A percentile compares a stretch with the other conserved stretches of the same genome.
Evolutionary conservation across 2,888 invertebrate genomes (phyloP).

Genomic region (Drosophila peninsularis): DNA sequence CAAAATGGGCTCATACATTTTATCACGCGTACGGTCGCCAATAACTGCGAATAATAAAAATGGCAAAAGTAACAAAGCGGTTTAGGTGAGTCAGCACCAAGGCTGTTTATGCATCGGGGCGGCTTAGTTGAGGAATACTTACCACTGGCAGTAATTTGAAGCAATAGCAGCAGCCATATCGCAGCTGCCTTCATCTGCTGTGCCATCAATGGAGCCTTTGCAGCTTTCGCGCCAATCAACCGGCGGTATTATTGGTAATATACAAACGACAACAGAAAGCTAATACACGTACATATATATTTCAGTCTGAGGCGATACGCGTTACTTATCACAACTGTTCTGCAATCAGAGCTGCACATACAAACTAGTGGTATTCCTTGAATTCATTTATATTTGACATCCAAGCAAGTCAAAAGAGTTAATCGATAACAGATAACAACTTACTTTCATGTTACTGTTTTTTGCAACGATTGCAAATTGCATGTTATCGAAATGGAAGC

Average conservation of each 20-base stretch:
- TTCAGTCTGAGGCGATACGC: background rate
- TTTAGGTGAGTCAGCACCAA: constrained; percentile 47
- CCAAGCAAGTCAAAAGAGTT: too few relatives aligned
- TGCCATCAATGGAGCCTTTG: constrained; percentile 52
- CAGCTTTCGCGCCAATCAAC: background rate
- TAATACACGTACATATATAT: constrained; percentile 7
- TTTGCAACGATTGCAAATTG: background rate
- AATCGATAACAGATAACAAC: background rate
- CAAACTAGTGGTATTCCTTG: background rate
- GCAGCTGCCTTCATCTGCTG: constrained; percentile 38
- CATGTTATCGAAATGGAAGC: background rate
- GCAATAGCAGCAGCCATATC: constrained; percentile 62
- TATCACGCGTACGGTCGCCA: constrained; percentile 88
- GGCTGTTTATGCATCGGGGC: background rate
- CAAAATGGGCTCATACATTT: constrained; percentile 91
- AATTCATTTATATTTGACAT: background rate
- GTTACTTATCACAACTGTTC: constrained; percentile 25
- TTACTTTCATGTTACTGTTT: background rate
- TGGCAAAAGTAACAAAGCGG: background rate
- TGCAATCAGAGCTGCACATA: background rate
- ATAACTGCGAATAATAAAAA: constrained; percentile 47
- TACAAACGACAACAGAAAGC: constrained; percentile 24
- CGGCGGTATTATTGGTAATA: constrained; percentile 3
- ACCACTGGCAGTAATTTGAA: constrained; percentile 50
- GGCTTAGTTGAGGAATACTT: constrained; percentile 18